These are phyloP conservation scores for Proteles cristata DNA, from an alignment of 2,113 vertebrate species.

Conservation along the genomic window DNA sequence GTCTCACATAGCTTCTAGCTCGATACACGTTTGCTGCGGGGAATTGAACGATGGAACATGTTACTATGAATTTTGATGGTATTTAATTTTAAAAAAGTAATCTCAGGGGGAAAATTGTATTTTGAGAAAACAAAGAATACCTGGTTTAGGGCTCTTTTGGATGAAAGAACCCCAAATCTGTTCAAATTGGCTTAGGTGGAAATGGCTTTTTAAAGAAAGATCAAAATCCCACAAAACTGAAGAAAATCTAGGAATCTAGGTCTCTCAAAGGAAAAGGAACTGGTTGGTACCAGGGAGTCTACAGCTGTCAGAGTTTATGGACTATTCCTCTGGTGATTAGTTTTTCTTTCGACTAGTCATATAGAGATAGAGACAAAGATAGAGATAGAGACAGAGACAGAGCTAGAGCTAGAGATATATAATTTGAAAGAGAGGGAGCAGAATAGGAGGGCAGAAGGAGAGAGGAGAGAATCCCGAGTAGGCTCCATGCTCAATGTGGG, in stretches of 20 bases:
- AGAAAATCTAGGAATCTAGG: neutral
- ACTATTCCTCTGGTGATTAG: neutral
- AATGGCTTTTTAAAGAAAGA: neutral
- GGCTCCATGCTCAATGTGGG: too few relatives aligned
- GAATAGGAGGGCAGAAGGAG: too few relatives aligned
- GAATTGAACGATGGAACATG: neutral
- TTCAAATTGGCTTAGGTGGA: neutral
- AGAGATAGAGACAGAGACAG: too few relatives aligned
- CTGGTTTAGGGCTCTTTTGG: neutral
- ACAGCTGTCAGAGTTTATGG: neutral
- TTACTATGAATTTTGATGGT: neutral
- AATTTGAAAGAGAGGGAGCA: too few relatives aligned
- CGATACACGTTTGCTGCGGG: neutral
- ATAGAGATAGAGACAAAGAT: too few relatives aligned
- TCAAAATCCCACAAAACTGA: neutral
- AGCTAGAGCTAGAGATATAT: accelerated
- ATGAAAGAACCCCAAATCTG: neutral
- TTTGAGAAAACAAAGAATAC: neutral
- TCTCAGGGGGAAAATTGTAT: neutral
- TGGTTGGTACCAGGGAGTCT: neutral
- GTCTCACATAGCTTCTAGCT: neutral
- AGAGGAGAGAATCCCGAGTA: too few relatives aligned
- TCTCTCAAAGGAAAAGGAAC: neutral
- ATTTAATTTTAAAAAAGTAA: neutral
- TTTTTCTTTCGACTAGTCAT: neutral